Evolutionary conservation across 2,113 vertebrate genomes (phyloP).

Genomic region (Lophotis ruficrista): DNA sequence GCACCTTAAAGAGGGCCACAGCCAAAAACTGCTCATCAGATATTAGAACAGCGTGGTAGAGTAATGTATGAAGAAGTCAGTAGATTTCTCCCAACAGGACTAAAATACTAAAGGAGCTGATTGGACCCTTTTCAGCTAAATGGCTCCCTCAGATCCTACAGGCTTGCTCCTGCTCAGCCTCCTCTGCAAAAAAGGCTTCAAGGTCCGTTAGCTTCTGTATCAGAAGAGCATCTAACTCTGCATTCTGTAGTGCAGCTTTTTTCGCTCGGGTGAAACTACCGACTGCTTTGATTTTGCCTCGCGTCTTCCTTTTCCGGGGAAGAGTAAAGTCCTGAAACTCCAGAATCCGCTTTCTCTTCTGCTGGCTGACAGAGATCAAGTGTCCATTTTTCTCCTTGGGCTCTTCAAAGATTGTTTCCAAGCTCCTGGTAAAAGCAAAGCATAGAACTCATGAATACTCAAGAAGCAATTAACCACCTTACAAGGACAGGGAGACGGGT

Average conservation of each 20-base stretch:
- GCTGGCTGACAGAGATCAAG: conserved; percentile 88
- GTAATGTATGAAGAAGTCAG: not conserved
- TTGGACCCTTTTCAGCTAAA: not conserved
- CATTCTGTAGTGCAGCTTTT: conserved; percentile 80
- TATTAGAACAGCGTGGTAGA: conserved; percentile 1
- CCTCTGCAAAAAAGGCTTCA: conserved; percentile 85
- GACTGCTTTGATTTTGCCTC: conserved; percentile 71
- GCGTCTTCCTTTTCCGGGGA: conserved; percentile 86
- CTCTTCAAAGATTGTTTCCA: conserved; percentile 97
- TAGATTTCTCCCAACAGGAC: not conserved
- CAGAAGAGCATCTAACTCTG: conserved; percentile 88
- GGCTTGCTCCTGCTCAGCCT: conserved; percentile 77
- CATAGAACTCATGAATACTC: not conserved
- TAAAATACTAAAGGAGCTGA: not conserved
- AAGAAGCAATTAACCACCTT: not conserved
- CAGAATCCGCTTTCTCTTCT: conserved; percentile 90
- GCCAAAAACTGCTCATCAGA: not conserved
- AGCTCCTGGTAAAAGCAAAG: conserved; percentile 76
- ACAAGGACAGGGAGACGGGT: not conserved
- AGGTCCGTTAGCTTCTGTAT: conserved; percentile 90
- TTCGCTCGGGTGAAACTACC: conserved; percentile 80
- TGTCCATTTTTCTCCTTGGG: conserved; percentile 90
- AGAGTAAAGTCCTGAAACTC: conserved; percentile 94
- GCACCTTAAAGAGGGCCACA: conserved; percentile 35
- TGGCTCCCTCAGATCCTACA: conserved; percentile 37